Conservation (phyloP, 2,888 invertebrate species). For the Caenorhabditis drosophilae region DNA sequence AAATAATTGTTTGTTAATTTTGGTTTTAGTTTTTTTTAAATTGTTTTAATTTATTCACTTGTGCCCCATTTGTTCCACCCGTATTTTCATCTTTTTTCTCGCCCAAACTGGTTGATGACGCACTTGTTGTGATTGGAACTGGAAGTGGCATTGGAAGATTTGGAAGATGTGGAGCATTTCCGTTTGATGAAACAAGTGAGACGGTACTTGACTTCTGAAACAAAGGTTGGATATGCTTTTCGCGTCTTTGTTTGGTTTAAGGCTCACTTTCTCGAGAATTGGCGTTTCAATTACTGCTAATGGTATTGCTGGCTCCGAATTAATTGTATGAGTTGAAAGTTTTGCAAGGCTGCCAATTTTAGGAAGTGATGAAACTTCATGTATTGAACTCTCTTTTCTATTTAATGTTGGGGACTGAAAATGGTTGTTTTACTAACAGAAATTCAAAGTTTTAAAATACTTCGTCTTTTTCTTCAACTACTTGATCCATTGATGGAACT, state of each 20-base stretch:
- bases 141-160: constrained; percentile 37
- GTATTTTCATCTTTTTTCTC: constrained; percentile 9
- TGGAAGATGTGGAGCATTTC: constrained; percentile 34
- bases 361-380: constrained; percentile 7
- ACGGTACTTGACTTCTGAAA: constrained; percentile 35
- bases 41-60: neutral
- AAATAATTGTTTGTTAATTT: constrained; percentile 6
- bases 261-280: constrained; percentile 40
- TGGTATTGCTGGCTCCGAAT: constrained; percentile 25
- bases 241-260: constrained; percentile 10
- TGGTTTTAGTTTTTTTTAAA: neutral
- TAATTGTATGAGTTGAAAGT: constrained; percentile 21
- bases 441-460: constrained; percentile 3
- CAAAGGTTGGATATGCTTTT: constrained; percentile 6
- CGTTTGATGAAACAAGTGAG: constrained; percentile 34
- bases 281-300: constrained; percentile 37
- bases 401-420: constrained; percentile 4
- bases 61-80: neutral
- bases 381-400: neutral
- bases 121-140: constrained; percentile 33
- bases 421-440: neutral
- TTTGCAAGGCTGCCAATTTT: constrained; percentile 23
- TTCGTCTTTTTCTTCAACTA: constrained; percentile 25
- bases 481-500: constrained; percentile 31
- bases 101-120: constrained; percentile 26